These are phyloP conservation scores for Caenorhabditis plicata DNA, from an alignment of 2,888 invertebrate genomes.

Conservation along the genomic window DNA sequence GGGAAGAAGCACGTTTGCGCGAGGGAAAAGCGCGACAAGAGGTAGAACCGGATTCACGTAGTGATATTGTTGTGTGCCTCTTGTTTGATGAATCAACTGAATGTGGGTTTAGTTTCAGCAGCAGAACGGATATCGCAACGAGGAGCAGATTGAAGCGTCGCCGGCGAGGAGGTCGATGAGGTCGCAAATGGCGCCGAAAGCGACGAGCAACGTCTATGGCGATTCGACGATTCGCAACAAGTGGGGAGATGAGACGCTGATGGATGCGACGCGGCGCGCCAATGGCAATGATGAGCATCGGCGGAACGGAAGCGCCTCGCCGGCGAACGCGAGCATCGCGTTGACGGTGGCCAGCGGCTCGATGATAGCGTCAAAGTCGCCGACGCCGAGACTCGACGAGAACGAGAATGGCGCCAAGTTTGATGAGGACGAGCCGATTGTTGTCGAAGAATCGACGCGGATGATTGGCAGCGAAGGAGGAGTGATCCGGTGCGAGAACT, in stretches of 20 bases:
- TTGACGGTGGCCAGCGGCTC: slow-evolving; percentile 20
- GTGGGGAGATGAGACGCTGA: slow-evolving; percentile 1
- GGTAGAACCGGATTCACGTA: too few relatives aligned
- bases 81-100: neutral
- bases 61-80: neutral
- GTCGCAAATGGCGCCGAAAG: slow-evolving; percentile 7
- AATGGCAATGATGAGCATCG: neutral
- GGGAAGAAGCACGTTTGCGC: slow-evolving; percentile 35
- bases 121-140: too few relatives aligned
- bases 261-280: neutral
- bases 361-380: slow-evolving; percentile 17
- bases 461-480: slow-evolving; percentile 72
- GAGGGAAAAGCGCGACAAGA: slow-evolving; percentile 26
- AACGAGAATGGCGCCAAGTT: slow-evolving; percentile 30
- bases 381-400: slow-evolving; percentile 22
- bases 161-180: slow-evolving; percentile 11
- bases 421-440: slow-evolving; percentile 41
- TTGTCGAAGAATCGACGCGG: slow-evolving; percentile 44
- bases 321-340: slow-evolving; percentile 29
- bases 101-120: too few relatives aligned
- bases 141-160: too few relatives aligned
- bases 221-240: slow-evolving; percentile 17
- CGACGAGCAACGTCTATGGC: neutral
- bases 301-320: slow-evolving; percentile 31
- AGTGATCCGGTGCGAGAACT: slow-evolving; percentile 80